phyloP scores from a whole-genome alignment of 2,797 vertebrate genomes.

The Zenarchopterus dispar region DNA sequence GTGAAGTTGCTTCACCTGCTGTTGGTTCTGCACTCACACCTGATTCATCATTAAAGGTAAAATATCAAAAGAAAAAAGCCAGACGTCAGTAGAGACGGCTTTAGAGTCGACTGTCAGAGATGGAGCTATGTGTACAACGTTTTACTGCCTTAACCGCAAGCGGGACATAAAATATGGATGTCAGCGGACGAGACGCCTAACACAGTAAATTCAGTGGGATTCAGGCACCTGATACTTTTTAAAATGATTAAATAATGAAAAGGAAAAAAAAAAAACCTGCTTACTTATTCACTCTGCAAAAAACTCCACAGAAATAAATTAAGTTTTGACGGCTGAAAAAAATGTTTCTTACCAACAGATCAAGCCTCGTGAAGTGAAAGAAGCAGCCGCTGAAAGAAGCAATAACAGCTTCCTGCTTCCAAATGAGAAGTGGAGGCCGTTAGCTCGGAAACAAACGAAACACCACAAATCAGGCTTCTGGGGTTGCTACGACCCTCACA shows the following conservation, averaged over 20 bases:
- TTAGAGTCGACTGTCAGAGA: too few species aligned
- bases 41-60: neutral
- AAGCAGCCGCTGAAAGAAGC: too few species aligned
- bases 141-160: constrained; percentile 1
- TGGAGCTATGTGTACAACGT: too few species aligned
- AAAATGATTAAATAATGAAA: neutral
- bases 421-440: too few species aligned
- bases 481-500: too few species aligned
- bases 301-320: too few species aligned
- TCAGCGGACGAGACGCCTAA: constrained; percentile 1
- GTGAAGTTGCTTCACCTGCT: neutral
- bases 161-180: constrained; percentile 19
- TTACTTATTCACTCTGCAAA: neutral
- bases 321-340: neutral
- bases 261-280: neutral
- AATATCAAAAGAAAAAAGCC: neutral
- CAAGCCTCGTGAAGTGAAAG: too few species aligned
- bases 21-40: neutral
- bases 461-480: too few species aligned
- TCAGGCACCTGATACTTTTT: too few species aligned
- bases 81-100: neutral
- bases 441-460: too few species aligned
- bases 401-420: too few species aligned
- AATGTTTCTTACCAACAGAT: too few species aligned
- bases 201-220: neutral